Conservation (phyloP, 2,888 invertebrate genomes). For the Gymnocheta viridis region DNA sequence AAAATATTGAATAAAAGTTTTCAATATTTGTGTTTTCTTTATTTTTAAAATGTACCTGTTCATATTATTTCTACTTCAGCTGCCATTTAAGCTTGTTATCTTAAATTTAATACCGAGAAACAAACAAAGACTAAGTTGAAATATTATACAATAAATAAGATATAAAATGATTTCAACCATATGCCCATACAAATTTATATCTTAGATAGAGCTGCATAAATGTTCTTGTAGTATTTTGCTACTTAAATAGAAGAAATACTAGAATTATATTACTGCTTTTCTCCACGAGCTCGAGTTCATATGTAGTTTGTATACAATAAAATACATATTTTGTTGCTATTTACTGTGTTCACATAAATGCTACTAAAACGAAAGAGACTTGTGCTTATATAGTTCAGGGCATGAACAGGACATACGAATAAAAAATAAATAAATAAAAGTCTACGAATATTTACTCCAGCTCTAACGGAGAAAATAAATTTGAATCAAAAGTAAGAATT, state of each 20-base stretch:
- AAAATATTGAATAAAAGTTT: too few relatives aligned
- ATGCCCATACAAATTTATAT: not conserved
- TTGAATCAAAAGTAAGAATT: not conserved
- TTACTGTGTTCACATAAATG: not conserved
- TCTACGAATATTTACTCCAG: not conserved
- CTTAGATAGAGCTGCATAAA: not conserved
- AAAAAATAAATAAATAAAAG: not conserved
- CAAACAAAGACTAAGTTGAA: not conserved
- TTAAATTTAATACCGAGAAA: not conserved
- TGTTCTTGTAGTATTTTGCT: not conserved
- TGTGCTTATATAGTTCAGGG: not conserved
- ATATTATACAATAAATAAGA: not conserved
- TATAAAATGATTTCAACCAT: not conserved
- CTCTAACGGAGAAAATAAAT: not conserved
- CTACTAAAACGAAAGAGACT: not conserved
- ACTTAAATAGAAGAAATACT: not conserved
- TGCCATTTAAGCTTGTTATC: not conserved
- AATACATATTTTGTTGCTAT: not conserved
- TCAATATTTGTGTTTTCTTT: not conserved
- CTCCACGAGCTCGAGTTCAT: not conserved
- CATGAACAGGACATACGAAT: not conserved
- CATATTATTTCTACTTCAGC: not conserved
- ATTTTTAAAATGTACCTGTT: not conserved
- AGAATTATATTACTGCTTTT: not conserved
- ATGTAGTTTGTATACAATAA: not conserved